Conservation (phyloP, 2,888 invertebrate species). For the Leptopilina drosophilae region DNA sequence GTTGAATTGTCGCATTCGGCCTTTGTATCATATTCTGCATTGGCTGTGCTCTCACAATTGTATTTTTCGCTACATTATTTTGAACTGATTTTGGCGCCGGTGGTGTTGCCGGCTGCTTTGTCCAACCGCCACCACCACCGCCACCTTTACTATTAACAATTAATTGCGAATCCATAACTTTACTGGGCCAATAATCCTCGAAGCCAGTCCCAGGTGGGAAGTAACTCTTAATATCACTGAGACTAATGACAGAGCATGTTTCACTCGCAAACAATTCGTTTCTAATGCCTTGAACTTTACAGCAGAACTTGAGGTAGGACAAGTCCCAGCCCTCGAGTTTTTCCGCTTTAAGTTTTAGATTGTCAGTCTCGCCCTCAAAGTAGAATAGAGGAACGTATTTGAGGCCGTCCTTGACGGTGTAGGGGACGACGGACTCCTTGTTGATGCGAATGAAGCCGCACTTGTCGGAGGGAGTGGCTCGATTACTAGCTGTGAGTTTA, state of each 20-base stretch:
- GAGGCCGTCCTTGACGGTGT: slow-evolving; percentile 88
- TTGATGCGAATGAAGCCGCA: slow-evolving; percentile 95
- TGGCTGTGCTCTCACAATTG: slow-evolving; percentile 61
- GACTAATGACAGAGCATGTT: slow-evolving; percentile 92
- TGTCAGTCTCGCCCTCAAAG: slow-evolving; percentile 94
- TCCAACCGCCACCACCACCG: slow-evolving; percentile 84
- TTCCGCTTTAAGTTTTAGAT: slow-evolving; percentile 90
- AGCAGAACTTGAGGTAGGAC: slow-evolving; percentile 95
- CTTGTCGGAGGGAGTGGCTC: slow-evolving; percentile 82
- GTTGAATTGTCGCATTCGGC: slow-evolving; percentile 71
- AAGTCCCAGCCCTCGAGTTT: slow-evolving; percentile 94
- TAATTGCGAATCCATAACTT: slow-evolving; percentile 89
- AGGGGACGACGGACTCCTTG: slow-evolving; percentile 95
- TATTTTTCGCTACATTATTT: slow-evolving; percentile 69
- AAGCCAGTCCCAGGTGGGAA: slow-evolving; percentile 93
- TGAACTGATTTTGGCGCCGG: slow-evolving; percentile 77
- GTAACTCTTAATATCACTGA: slow-evolving; percentile 93
- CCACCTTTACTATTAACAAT: slow-evolving; percentile 82
- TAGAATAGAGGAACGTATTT: slow-evolving; percentile 96
- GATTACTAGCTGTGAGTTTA: slow-evolving; percentile 85
- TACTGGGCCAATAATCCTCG: slow-evolving; percentile 95
- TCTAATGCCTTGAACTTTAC: slow-evolving; percentile 94
- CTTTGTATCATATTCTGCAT: slow-evolving; percentile 64
- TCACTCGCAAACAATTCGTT: slow-evolving; percentile 95
- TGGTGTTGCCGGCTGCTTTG: slow-evolving; percentile 86